Conservation (phyloP, 2,888 invertebrate genomes). For the Cremastinae sp. region DNA sequence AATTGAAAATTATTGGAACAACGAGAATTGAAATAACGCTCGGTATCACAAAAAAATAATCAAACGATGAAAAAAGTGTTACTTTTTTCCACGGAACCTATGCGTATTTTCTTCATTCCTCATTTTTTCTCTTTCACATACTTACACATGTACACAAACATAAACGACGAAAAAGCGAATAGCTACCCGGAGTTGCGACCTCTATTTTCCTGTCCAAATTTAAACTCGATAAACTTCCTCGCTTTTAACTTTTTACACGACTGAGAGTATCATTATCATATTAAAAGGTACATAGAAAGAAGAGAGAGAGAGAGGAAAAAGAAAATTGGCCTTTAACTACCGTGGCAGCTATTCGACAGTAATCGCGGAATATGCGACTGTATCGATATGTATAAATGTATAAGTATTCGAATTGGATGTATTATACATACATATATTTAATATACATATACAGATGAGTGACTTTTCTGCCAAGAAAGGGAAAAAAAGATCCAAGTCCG, state of each 20-base stretch:
- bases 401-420: slow-evolving; percentile 13
- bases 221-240: slow-evolving; percentile 5
- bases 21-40: too few relatives aligned
- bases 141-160: slow-evolving; percentile 60
- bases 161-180: slow-evolving; percentile 47
- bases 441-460: slow-evolving; percentile 45
- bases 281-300: not conserved
- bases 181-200: slow-evolving; percentile 44
- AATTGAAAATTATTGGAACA: too few relatives aligned
- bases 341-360: slow-evolving; percentile 47
- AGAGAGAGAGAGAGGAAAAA: not conserved
- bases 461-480: slow-evolving; percentile 5
- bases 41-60: too few relatives aligned
- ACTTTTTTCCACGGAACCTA: slow-evolving; percentile 1
- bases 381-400: slow-evolving; percentile 59
- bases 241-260: not conserved
- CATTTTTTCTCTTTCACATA: slow-evolving; percentile 48
- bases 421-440: slow-evolving; percentile 48
- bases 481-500: slow-evolving; percentile 21
- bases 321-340: slow-evolving; percentile 5
- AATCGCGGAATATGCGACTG: slow-evolving; percentile 53
- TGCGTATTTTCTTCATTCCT: not conserved
- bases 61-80: not conserved
- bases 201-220: slow-evolving; percentile 18
- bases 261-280: not conserved